These are phyloP conservation scores for Chelon labrosus DNA, from an alignment of 2,797 vertebrate species.

Conservation along the genomic window DNA sequence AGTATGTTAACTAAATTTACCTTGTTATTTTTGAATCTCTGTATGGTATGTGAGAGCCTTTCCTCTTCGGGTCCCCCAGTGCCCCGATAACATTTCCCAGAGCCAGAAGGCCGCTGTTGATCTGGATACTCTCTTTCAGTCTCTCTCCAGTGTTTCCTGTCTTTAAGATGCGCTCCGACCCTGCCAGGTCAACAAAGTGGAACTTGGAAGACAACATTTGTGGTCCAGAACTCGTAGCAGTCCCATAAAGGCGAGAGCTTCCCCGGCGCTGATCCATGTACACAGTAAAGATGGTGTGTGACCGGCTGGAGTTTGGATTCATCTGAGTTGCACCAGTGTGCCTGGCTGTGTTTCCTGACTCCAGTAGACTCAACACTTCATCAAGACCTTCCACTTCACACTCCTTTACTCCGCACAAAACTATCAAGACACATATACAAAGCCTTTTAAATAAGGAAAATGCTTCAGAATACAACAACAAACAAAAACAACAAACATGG, in stretches of 20 bases:
- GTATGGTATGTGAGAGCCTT: conserved; percentile 94
- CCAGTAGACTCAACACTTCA: conserved; percentile 95
- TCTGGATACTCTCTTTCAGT: conserved; percentile 97
- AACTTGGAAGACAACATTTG: conserved; percentile 96
- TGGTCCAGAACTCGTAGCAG: conserved; percentile 54
- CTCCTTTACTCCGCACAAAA: conserved; percentile 95
- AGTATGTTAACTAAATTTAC: conserved; percentile 73
- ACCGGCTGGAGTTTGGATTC: conserved; percentile 95
- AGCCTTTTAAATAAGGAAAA: conserved; percentile 13
- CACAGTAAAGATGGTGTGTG: conserved; percentile 95
- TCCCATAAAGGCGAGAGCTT: conserved; percentile 79
- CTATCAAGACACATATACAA: conserved; percentile 74
- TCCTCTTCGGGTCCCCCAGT: conserved; percentile 94
- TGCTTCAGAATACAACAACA: background rate
- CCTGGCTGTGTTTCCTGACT: conserved; percentile 95
- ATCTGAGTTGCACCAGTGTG: conserved; percentile 95
- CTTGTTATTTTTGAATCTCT: conserved; percentile 99
- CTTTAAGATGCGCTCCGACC: conserved; percentile 94
- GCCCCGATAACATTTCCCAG: conserved; percentile 97
- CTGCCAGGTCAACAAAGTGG: conserved; percentile 97
- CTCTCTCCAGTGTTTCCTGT: conserved; percentile 95
- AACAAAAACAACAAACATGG: conserved; percentile 2
- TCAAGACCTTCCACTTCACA: conserved; percentile 96
- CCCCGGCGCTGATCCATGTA: conserved; percentile 94
- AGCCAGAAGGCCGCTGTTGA: conserved; percentile 95